Percentiles rank a stretch among this genome's conserved stretches.
Conservation (phyloP, 2,888 invertebrate species). For the Mesorhabditis sp. region DNA sequence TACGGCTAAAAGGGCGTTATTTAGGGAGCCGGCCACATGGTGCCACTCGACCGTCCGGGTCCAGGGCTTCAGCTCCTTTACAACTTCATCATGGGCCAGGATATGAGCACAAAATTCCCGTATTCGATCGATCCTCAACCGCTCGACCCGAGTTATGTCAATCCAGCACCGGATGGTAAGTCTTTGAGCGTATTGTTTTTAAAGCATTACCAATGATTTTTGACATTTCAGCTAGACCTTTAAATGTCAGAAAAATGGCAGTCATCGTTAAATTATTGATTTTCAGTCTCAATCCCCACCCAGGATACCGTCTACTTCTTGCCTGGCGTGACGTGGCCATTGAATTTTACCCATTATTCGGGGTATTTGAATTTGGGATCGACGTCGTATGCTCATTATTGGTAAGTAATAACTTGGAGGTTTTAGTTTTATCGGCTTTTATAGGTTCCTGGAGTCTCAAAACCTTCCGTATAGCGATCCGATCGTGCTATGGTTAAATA, state of each 20-base stretch:
- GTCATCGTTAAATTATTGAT: neutral
- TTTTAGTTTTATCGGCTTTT: neutral
- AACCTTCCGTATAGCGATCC: neutral
- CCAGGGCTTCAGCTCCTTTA: neutral
- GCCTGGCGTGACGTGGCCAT: neutral
- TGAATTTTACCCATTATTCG: neutral
- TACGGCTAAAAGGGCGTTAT: neutral
- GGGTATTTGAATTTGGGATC: neutral
- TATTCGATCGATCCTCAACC: neutral
- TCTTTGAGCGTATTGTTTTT: too few species aligned
- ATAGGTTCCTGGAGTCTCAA: neutral
- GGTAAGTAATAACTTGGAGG: neutral
- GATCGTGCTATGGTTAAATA: neutral
- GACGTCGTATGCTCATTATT: neutral
- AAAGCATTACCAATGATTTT: too few species aligned
- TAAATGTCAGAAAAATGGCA: too few species aligned
- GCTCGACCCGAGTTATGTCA: neutral
- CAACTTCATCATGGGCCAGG: neutral
- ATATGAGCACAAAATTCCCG: neutral
- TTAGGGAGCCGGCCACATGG: neutral
- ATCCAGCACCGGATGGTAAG: neutral
- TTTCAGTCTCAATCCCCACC: neutral
- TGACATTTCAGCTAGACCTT: too few species aligned
- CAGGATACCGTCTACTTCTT: slow-evolving; percentile 1
- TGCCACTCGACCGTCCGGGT: neutral